Conservation (phyloP, 2,113 vertebrate species). For the Gambusia affinis region DNA sequence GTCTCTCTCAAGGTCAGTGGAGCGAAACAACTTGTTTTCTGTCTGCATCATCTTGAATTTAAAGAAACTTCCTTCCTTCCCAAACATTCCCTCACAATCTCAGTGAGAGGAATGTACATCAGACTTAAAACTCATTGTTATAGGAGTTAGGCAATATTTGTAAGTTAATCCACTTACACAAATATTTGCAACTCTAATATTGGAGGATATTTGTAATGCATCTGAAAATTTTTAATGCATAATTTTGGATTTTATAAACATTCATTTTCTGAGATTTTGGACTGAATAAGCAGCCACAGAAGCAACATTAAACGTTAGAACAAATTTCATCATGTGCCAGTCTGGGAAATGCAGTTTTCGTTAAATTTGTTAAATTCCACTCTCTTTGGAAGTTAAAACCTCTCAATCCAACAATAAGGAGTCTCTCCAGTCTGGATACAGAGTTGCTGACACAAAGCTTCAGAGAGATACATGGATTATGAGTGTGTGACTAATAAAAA, state of each 20-base stretch:
- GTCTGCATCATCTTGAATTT: too few species aligned
- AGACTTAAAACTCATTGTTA: background rate
- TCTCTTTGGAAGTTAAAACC: conserved; percentile 57
- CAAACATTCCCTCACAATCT: background rate
- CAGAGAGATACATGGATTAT: conserved; percentile 74
- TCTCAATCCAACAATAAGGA: conserved; percentile 70
- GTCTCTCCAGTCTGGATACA: conserved; percentile 55
- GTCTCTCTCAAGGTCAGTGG: too few species aligned
- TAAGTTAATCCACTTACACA: background rate
- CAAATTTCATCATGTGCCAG: conserved; percentile 29
- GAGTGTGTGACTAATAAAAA: conserved; percentile 77
- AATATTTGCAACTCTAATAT: background rate
- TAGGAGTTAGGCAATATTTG: too few species aligned
- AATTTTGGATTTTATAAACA: conserved; percentile 13
- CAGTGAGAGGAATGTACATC: background rate
- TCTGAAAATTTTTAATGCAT: conserved; percentile 7
- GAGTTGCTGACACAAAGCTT: conserved; percentile 77
- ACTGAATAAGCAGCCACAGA: conserved; percentile 25
- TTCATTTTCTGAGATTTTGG: conserved; percentile 1
- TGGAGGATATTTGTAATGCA: background rate
- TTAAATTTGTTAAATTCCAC: conserved; percentile 33
- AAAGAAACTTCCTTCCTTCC: too few species aligned
- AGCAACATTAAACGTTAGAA: conserved; percentile 18
- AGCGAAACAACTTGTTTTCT: too few species aligned
- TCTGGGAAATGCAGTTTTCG: conserved; percentile 52